Evolutionary conservation across 2,113 vertebrate genomes (phyloP).

Genomic region (Macquaria ambigua): DNA sequence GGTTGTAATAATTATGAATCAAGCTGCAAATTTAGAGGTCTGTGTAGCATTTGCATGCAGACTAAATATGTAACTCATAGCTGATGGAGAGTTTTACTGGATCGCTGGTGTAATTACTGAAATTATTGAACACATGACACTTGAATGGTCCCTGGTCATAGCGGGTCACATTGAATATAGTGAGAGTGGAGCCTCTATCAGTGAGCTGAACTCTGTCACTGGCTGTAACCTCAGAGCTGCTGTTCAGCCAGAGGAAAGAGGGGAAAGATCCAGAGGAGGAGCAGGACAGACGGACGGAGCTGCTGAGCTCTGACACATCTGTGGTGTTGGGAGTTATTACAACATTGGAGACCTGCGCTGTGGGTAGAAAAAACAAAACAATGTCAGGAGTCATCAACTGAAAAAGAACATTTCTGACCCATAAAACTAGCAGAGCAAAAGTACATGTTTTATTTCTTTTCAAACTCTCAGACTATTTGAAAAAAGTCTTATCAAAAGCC

Average conservation of each 20-base stretch:
- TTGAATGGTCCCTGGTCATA: constrained; percentile 55
- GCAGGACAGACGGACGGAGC: constrained; percentile 49
- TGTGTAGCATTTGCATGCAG: constrained; percentile 3
- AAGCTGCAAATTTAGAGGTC: not conserved
- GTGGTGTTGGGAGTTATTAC: not conserved
- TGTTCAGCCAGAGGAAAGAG: constrained; percentile 71
- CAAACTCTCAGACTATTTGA: not conserved
- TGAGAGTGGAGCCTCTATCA: constrained; percentile 46
- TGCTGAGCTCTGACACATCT: constrained; percentile 54
- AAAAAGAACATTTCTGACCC: not conserved
- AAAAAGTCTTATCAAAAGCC: not conserved
- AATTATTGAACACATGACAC: constrained; percentile 22
- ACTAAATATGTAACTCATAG: constrained; percentile 18
- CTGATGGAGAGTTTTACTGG: constrained; percentile 19
- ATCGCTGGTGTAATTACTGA: not conserved
- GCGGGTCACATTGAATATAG: constrained; percentile 58
- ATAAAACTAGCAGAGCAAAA: not conserved
- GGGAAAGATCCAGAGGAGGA: constrained; percentile 60
- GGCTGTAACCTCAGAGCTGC: constrained; percentile 62
- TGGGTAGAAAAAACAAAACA: constrained; percentile 4
- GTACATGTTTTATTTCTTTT: not conserved
- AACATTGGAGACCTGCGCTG: constrained; percentile 43
- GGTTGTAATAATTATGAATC: constrained; percentile 25
- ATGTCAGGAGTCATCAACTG: not conserved
- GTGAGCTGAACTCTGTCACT: constrained; percentile 67